These are phyloP conservation scores for Solenopsis invicta DNA, from an alignment of 1,140 invertebrate species.

Conservation along the genomic window DNA sequence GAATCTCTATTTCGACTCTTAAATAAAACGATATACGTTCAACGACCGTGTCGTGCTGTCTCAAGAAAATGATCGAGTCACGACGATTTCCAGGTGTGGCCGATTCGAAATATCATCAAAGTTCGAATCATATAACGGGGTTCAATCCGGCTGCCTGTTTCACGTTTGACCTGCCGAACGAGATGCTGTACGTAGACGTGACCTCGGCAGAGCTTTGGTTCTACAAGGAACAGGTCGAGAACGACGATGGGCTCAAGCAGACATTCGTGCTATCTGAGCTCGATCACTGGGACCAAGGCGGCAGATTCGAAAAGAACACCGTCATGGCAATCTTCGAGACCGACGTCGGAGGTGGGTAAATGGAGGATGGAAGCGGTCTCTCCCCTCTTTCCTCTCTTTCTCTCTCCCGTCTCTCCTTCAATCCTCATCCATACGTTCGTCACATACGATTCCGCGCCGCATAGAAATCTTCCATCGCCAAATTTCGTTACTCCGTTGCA, in stretches of 20 bases:
- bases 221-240: conserved; percentile 90
- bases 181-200: conserved; percentile 91
- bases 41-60: background rate
- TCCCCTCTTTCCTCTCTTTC: background rate
- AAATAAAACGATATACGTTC: background rate
- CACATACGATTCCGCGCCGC: conserved; percentile 8
- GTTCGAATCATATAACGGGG: conserved; percentile 81
- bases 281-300: conserved; percentile 91
- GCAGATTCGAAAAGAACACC: conserved; percentile 91
- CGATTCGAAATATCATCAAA: conserved; percentile 81
- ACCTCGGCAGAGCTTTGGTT: conserved; percentile 93
- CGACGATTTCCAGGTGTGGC: conserved; percentile 72
- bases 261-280: conserved; percentile 93
- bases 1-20: background rate
- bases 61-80: conserved; percentile 11
- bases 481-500: conserved; percentile 44
- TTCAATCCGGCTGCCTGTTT: conserved; percentile 90
- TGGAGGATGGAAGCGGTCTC: background rate
- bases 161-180: conserved; percentile 90
- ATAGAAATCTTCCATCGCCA: conserved; percentile 31
- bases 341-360: conserved; percentile 88
- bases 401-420: background rate
- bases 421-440: background rate
- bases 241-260: conserved; percentile 88
- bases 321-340: conserved; percentile 92